phyloP scores from a whole-genome alignment of 92 coral and sea anemone species.

The Palythoa grandiflora region DNA sequence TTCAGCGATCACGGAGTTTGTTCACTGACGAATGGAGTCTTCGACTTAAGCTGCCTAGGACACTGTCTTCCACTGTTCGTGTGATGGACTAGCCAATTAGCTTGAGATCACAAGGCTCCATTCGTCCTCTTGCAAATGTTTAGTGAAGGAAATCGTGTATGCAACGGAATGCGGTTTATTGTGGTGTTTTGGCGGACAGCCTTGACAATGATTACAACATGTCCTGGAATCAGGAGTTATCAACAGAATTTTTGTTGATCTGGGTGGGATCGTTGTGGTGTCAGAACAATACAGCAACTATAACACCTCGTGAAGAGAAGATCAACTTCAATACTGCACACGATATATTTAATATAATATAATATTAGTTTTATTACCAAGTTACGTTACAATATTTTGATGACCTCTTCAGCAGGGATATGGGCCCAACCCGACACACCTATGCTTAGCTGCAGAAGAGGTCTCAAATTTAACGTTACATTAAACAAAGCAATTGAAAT shows the following conservation, averaged over 20 bases:
- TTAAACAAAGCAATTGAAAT: neutral
- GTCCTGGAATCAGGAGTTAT: slow-evolving; percentile 16
- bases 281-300: neutral
- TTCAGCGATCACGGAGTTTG: slow-evolving; percentile 52
- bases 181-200: neutral
- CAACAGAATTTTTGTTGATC: slow-evolving; percentile 7
- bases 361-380: slow-evolving; percentile 1
- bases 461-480: neutral
- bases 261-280: neutral
- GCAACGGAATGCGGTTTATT: slow-evolving; percentile 26
- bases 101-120: slow-evolving; percentile 33
- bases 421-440: slow-evolving; percentile 20
- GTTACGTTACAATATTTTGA: slow-evolving; percentile 35
- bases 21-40: slow-evolving; percentile 34
- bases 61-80: neutral
- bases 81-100: neutral
- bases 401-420: slow-evolving; percentile 42
- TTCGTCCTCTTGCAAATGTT: slow-evolving; percentile 9
- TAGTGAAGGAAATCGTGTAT: slow-evolving; percentile 8
- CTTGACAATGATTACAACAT: slow-evolving; percentile 26
- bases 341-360: neutral
- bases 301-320: neutral
- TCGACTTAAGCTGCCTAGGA: slow-evolving; percentile 21
- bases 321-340: neutral
- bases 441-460: slow-evolving; percentile 30